Evolutionary conservation across 2,113 vertebrate genomes (phyloP), one percentile per base, ranked within the genome.

Genomic region (Dryoscopus gambensis): DNA sequence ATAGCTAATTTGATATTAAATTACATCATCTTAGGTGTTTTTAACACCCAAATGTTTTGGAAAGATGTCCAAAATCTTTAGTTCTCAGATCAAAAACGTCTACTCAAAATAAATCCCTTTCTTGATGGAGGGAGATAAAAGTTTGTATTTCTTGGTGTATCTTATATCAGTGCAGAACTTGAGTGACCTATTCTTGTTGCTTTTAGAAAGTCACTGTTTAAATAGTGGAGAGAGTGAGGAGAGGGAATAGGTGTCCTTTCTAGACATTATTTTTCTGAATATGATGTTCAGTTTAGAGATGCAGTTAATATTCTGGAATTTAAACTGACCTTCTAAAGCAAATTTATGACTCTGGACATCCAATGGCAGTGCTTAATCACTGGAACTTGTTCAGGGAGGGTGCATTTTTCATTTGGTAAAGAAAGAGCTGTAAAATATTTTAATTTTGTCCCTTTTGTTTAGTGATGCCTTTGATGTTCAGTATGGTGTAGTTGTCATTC

Each of bases 401-500:
- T 68, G 19, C 11, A 2, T 81, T 86, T 67, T 67, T 68, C 24
- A 17, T 67, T 59, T 33, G 19, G 27, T 11, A 39, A 63, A 18
- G 4, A 53, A 67, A 17, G 55, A 12, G 4, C 11, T 42, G 3
- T 80, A 35, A 78, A 65, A 67, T 59, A 37, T 2, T 74, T 46
- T 33, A 5, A 14, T 77, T 85, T 68, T 85, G 5, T 92, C 76
- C 33, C 5, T 89, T 60, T 67, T 64, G 96, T 94, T 46, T 94
- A 99, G 99, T 64, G 99, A 99, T 94, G 98, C 99, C 53, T 99
- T 99, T 96, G 99, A 99, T 87, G 98, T 98, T 97, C 99, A 99
- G 73, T 99, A 99, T 57, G 99, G 99, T 81, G 98, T 99, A 4
- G 99, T 99, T 46, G 98, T 99, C 63, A 98, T 99, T 70, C 97